Evolutionary conservation across 2,797 vertebrate genomes (phyloP).

Genomic region (Falco cherrug): DNA sequence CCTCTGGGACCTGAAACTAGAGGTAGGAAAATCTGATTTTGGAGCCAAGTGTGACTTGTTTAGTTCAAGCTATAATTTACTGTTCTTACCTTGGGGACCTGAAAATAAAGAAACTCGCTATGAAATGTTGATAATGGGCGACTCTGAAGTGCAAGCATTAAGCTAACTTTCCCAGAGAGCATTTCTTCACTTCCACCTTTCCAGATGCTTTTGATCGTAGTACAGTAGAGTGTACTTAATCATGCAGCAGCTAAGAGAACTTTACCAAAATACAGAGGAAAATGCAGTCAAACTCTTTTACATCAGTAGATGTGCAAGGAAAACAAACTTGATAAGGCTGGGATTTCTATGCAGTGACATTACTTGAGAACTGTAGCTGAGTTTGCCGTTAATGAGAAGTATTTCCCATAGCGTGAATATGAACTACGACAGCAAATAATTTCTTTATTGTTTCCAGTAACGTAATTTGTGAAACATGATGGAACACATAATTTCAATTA

Average conservation of each 20-base stretch:
- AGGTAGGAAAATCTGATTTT: conserved; percentile 83
- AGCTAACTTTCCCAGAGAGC: conserved; percentile 71
- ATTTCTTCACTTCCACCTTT: conserved; percentile 70
- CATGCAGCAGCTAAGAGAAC: conserved; percentile 35
- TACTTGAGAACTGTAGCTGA: neutral
- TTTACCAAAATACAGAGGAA: conserved; percentile 22
- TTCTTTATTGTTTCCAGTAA: conserved; percentile 8
- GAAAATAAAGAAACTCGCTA: conserved; percentile 72
- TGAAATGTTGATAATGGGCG: conserved; percentile 73
- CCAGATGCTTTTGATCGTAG: conserved; percentile 74
- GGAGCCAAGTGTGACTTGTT: conserved; percentile 81
- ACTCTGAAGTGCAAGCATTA: conserved; percentile 71
- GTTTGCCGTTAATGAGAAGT: neutral
- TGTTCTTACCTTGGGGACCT: conserved; percentile 71
- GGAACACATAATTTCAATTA: conserved; percentile 20
- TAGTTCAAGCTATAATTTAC: conserved; percentile 80
- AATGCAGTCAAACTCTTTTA: neutral
- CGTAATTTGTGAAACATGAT: conserved; percentile 15
- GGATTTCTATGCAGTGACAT: conserved; percentile 10
- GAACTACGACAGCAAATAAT: neutral
- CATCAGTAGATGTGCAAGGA: conserved; percentile 7
- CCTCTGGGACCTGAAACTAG: conserved; percentile 80
- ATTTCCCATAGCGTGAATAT: neutral
- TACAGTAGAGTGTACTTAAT: conserved; percentile 52
- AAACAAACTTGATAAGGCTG: neutral